Evolutionary conservation across 2,113 vertebrate species (phyloP).

Genomic region (Empidonax traillii): DNA sequence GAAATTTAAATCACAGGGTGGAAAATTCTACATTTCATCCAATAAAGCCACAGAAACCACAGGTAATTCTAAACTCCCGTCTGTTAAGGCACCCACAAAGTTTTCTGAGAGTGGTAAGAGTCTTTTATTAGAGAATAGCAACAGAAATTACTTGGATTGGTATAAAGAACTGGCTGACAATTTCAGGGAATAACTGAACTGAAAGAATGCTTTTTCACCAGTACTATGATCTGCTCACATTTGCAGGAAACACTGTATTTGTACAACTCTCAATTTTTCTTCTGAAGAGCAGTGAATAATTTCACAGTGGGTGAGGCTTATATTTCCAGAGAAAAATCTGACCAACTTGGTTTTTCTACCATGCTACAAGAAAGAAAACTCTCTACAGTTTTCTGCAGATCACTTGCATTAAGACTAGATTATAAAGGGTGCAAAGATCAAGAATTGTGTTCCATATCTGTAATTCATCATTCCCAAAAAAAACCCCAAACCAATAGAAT

Average conservation of each 20-base stretch:
- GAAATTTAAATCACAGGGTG: slow-evolving; percentile 22
- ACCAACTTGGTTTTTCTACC: background rate
- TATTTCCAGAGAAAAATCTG: background rate
- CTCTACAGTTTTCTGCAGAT: background rate
- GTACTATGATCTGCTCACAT: background rate
- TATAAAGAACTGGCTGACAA: background rate
- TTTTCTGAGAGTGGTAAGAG: background rate
- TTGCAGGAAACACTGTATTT: background rate
- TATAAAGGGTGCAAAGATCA: background rate
- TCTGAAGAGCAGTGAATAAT: background rate
- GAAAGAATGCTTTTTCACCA: background rate
- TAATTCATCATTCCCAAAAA: background rate
- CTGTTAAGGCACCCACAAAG: background rate
- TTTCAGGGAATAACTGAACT: background rate
- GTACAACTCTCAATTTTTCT: background rate
- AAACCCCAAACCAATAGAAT: background rate
- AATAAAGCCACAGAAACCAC: slow-evolving; percentile 35
- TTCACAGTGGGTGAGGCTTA: background rate
- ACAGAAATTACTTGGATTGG: background rate
- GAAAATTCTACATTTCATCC: slow-evolving; percentile 28
- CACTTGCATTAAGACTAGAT: background rate
- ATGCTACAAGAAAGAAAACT: background rate
- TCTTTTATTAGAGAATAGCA: background rate
- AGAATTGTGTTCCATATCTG: background rate
- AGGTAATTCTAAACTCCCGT: background rate